Evolutionary conservation across 2,113 vertebrate genomes (phyloP).

Genomic region (Asarcornis scutulata): DNA sequence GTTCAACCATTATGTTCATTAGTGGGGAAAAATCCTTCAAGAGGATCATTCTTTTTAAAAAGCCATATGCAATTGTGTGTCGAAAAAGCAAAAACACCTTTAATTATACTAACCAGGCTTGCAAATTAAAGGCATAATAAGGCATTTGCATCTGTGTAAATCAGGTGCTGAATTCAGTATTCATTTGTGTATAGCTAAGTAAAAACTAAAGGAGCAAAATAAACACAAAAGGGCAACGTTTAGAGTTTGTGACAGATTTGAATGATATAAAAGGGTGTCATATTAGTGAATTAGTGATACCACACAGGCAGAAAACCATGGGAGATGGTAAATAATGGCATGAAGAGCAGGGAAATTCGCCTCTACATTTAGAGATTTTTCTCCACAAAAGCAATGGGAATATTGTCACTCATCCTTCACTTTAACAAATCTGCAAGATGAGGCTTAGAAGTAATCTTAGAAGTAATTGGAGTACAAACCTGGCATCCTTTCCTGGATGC

Average conservation of each 20-base stretch:
- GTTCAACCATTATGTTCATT: slow-evolving; percentile 23
- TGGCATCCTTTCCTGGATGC: not conserved
- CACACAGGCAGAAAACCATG: not conserved
- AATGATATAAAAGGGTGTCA: not conserved
- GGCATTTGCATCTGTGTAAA: slow-evolving; percentile 11
- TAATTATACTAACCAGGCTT: slow-evolving; percentile 23
- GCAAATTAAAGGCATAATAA: slow-evolving; percentile 46
- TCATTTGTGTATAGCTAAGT: not conserved
- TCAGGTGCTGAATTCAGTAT: not conserved
- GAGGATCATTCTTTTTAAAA: not conserved
- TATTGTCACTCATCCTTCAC: not conserved
- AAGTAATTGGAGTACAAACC: slow-evolving; percentile 26
- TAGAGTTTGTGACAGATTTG: not conserved
- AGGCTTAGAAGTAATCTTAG: not conserved
- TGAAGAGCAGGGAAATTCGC: not conserved
- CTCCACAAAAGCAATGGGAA: not conserved
- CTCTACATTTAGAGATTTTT: not conserved
- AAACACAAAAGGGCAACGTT: not conserved
- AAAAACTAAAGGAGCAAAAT: not conserved
- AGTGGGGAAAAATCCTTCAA: slow-evolving; percentile 26
- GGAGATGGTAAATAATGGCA: not conserved
- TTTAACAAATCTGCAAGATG: not conserved
- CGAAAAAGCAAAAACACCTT: slow-evolving; percentile 48
- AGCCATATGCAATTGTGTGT: not conserved
- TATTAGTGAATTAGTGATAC: not conserved